Conservation (phyloP, 2,888 invertebrate species). For the Eristalis pertinax region DNA sequence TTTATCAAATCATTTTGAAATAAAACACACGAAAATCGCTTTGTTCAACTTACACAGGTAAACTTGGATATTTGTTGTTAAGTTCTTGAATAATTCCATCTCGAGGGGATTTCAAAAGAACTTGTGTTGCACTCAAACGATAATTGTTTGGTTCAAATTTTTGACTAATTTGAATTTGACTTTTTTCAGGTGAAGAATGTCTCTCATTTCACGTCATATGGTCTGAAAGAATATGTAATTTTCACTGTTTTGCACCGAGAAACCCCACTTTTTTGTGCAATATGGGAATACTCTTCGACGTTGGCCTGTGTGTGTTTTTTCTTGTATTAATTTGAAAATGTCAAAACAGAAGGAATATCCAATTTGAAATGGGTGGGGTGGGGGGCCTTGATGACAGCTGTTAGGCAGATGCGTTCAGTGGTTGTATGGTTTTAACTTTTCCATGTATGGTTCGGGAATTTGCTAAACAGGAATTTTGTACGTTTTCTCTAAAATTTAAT, state of each 20-base stretch:
- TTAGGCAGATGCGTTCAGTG: constrained; percentile 21
- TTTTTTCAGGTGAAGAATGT: constrained; percentile 44
- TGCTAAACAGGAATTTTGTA: too few relatives aligned
- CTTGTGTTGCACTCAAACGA: neutral
- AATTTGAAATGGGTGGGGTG: neutral
- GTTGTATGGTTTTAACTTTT: neutral
- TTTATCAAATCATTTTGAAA: neutral
- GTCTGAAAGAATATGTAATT: neutral
- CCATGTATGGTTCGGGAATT: too few relatives aligned
- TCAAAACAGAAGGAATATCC: neutral
- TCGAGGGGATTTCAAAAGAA: neutral
- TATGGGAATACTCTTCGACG: neutral
- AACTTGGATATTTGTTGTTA: constrained; percentile 74
- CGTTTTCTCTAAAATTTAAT: too few relatives aligned
- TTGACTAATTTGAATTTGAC: constrained; percentile 48
- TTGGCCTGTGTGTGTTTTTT: neutral
- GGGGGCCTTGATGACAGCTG: constrained; percentile 30
- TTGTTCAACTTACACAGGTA: constrained; percentile 76
- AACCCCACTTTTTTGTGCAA: neutral
- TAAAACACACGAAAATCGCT: neutral
- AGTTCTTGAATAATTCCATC: constrained; percentile 77
- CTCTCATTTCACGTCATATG: constrained; percentile 54
- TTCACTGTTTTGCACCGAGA: constrained; percentile 8
- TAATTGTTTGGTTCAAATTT: constrained; percentile 9
- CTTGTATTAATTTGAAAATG: neutral